Evolutionary conservation across 1,140 invertebrate genomes (phyloP).

Genomic region (Harpegnathos saltator): DNA sequence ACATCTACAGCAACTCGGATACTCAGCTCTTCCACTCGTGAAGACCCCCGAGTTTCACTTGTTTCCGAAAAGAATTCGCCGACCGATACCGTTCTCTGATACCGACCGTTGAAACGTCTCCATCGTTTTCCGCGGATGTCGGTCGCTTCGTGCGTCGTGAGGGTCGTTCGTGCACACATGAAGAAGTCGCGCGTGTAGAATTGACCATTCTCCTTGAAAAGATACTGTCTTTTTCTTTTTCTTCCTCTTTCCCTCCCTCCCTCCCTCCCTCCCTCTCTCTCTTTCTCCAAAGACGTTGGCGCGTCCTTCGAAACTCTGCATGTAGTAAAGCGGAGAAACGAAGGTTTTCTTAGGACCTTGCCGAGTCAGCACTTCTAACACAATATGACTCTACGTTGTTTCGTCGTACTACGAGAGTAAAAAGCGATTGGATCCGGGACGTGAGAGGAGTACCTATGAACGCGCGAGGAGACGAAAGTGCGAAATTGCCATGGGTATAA

Average conservation of each 20-base stretch:
- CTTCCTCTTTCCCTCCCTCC: no score
- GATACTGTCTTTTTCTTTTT: no score
- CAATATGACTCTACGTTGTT: slow-evolving; percentile 72
- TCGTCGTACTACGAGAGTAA: slow-evolving; percentile 71
- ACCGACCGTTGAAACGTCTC: neutral
- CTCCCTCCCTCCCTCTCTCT: no score
- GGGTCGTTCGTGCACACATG: neutral
- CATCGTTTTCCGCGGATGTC: neutral
- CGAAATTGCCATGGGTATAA: slow-evolving; percentile 52
- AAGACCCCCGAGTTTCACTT: neutral
- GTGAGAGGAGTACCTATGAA: slow-evolving; percentile 69
- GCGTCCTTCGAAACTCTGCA: slow-evolving; percentile 42
- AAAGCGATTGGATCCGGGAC: slow-evolving; percentile 78
- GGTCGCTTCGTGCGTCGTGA: slow-evolving; percentile 3
- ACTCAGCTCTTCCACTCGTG: neutral
- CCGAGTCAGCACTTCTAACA: slow-evolving; percentile 46
- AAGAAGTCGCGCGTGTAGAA: neutral
- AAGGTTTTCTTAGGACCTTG: slow-evolving; percentile 55
- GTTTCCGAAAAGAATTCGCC: neutral
- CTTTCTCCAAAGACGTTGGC: neutral
- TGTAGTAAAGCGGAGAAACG: slow-evolving; percentile 40
- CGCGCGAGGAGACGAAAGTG: slow-evolving; percentile 23
- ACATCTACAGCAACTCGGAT: neutral
- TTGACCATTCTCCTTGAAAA: slow-evolving; percentile 16
- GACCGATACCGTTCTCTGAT: neutral